Evolutionary conservation across 2,888 invertebrate genomes (phyloP).

Genomic region (Lottia scabra): DNA sequence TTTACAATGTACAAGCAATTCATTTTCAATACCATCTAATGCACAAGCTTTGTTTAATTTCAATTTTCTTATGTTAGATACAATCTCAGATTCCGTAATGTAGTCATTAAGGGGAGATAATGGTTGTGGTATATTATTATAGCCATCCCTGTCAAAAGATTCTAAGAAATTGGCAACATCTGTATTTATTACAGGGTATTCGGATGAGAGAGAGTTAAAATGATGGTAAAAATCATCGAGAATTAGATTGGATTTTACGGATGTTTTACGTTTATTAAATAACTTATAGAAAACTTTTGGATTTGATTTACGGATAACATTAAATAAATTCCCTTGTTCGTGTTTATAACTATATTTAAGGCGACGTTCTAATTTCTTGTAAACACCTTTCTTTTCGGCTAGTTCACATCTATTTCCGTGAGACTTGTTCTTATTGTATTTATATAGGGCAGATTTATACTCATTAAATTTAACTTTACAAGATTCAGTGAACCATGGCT

Average conservation of each 20-base stretch:
- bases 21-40: neutral
- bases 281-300: neutral
- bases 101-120: too few relatives aligned
- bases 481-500: neutral
- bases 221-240: neutral
- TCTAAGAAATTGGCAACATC: too few relatives aligned
- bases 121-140: too few relatives aligned
- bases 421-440: neutral
- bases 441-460: neutral
- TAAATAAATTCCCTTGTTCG: neutral
- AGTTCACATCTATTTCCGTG: neutral
- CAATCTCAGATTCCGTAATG: too few relatives aligned
- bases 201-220: neutral
- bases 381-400: neutral
- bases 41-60: neutral
- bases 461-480: neutral
- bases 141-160: too few relatives aligned
- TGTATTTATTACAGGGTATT: too few relatives aligned
- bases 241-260: neutral
- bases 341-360: neutral
- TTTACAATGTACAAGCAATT: neutral
- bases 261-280: neutral
- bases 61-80: too few relatives aligned
- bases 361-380: neutral
- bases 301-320: neutral